Conservation (phyloP, 2,113 vertebrate species). For the Sceloporus undulatus region DNA sequence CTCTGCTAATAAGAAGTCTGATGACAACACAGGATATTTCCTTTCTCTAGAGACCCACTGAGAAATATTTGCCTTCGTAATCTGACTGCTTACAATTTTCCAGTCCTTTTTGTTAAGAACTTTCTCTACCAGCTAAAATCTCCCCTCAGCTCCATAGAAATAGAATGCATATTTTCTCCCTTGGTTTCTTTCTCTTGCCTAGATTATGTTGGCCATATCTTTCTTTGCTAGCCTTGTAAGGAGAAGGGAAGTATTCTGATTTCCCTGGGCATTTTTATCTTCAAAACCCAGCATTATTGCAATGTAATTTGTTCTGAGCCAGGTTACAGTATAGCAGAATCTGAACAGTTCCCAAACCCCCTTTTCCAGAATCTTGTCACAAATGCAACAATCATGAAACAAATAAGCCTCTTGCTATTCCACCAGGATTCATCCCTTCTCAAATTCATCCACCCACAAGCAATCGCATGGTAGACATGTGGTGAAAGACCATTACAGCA, state of each 20-base stretch:
- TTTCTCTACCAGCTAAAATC: no score
- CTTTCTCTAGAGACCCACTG: background rate
- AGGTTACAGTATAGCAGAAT: background rate
- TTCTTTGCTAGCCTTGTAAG: background rate
- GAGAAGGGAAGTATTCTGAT: background rate
- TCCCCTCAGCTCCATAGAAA: no score
- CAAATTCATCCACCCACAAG: background rate
- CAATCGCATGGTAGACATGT: background rate
- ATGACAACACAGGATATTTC: background rate
- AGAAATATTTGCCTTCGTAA: background rate
- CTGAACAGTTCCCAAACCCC: no score
- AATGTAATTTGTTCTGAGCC: background rate
- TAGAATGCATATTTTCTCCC: background rate
- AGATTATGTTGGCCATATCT: background rate
- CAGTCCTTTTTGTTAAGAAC: no score
- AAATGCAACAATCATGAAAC: background rate
- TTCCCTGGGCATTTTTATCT: background rate
- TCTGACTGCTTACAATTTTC: background rate
- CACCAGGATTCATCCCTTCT: background rate
- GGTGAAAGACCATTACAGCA: background rate
- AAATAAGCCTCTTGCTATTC: background rate
- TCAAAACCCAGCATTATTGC: conserved; percentile 1
- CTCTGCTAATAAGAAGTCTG: conserved; percentile 13
- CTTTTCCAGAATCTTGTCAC: background rate
- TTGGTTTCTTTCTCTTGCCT: background rate